These are phyloP conservation scores for Drosophila pandora DNA, from an alignment of 1,140 invertebrate species.

Conservation along the genomic window DNA sequence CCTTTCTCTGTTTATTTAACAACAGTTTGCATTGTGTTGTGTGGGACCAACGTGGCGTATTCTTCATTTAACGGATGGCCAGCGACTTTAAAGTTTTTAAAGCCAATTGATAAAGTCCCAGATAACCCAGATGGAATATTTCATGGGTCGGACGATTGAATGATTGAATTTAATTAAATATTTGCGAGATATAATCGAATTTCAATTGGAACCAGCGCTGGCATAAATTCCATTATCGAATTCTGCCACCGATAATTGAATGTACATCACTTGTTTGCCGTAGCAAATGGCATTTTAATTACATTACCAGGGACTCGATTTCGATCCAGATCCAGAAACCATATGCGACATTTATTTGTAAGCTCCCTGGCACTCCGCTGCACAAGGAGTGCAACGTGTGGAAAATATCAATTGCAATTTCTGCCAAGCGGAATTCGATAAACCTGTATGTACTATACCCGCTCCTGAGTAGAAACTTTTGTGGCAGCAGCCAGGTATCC, in stretches of 20 bases:
- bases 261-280: constrained; percentile 46
- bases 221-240: constrained; percentile 50
- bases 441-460: constrained; percentile 14
- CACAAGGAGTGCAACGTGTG: constrained; percentile 34
- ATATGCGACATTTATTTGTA: constrained; percentile 31
- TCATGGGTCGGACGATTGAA: constrained; percentile 14
- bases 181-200: constrained; percentile 56
- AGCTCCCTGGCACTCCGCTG: not conserved
- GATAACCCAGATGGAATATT: constrained; percentile 27
- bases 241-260: constrained; percentile 49
- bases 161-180: constrained; percentile 51
- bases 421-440: constrained; percentile 17
- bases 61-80: constrained; percentile 40
- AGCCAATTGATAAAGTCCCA: constrained; percentile 21
- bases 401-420: constrained; percentile 48
- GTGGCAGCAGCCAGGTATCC: constrained; percentile 11
- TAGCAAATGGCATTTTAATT: constrained; percentile 58
- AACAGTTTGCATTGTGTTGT: constrained; percentile 33
- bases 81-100: constrained; percentile 11
- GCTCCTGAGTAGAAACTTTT: not conserved
- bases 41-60: constrained; percentile 32
- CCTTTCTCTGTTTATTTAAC: constrained; percentile 48
- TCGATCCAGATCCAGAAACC: constrained; percentile 8
- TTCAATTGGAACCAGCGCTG: constrained; percentile 39
- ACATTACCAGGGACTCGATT: constrained; percentile 31